Evolutionary conservation across 2,113 vertebrate species (phyloP), one percentile per base, ranked within the genome.

Genomic region (Scatophagus argus): DNA sequence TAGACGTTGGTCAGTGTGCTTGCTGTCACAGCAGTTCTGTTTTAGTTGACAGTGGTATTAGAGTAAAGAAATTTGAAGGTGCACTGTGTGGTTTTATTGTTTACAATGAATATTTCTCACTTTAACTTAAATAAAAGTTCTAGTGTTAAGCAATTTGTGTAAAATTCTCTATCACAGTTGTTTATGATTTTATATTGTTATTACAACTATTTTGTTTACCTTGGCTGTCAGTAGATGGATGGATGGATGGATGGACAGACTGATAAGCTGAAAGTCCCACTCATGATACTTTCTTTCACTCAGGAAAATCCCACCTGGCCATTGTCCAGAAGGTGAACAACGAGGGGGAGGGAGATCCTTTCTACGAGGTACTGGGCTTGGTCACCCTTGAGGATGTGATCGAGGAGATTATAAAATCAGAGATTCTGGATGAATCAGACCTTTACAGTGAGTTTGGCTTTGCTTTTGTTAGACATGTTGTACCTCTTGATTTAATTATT

Each of bases 321-420:
- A 99, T 99, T 0, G 98, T 99, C 81, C 98, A 99, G 95, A 99
- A 96, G 91, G 98, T 99, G 74, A 99, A 99, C 92, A 99, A 96
- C 0, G 98, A 99, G 86, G 98, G 98, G 0, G 97, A 99, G 44
- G 97, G 98, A 0, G 98, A 99, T 77, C 98, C 98, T 0, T 99
- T 99, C 94, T 99, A 99, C 0, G 97, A 99, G 85, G 98, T 99
- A 56, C 32, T 98, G 91, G 98, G 98, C 21, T 77, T 99, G 89
- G 97, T 99, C 84, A 99, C 97, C 0, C 93, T 99, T 14, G 98
- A 99, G 79, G 98, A 99, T 0, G 97, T 99, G 72, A 98, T 99
- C 0, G 97, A 99, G 91, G 97, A 98, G 92, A 99, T 99, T 47
- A 98, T 99, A 87, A 98, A 98, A 61, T 98, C 96, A 0, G 97